Conservation (phyloP, 2,113 vertebrate genomes). For the Heterotis niloticus region DNA sequence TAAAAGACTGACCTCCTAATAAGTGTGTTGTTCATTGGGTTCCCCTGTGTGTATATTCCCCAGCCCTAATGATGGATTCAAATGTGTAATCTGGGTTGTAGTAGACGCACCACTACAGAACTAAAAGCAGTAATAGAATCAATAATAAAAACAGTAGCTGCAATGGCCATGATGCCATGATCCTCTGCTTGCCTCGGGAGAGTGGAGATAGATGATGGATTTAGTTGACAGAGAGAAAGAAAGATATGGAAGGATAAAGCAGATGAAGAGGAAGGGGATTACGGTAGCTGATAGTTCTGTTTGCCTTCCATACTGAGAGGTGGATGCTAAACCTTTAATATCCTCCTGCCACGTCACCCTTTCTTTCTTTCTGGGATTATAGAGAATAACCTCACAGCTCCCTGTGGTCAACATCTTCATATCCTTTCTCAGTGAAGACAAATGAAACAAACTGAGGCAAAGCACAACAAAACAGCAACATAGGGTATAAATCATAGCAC, state of each 20-base stretch:
- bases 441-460: background rate
- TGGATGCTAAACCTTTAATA: background rate
- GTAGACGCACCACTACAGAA: background rate
- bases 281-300: too few relatives aligned
- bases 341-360: too few relatives aligned
- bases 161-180: background rate
- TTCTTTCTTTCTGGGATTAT: background rate
- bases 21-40: too few relatives aligned
- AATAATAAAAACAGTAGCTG: background rate
- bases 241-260: background rate
- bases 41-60: too few relatives aligned
- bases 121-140: background rate
- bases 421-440: too few relatives aligned
- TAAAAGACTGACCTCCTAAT: too few relatives aligned
- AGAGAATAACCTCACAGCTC: background rate
- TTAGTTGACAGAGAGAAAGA: background rate
- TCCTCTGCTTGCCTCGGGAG: background rate
- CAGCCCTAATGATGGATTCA: too few relatives aligned
- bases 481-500: background rate
- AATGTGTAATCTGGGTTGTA: background rate
- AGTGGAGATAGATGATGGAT: background rate
- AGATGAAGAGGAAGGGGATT: background rate
- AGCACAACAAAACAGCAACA: background rate
- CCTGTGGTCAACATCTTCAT: background rate
- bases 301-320: background rate